Conservation (phyloP, 1,140 invertebrate species). For the Bicyclus anynana region DNA sequence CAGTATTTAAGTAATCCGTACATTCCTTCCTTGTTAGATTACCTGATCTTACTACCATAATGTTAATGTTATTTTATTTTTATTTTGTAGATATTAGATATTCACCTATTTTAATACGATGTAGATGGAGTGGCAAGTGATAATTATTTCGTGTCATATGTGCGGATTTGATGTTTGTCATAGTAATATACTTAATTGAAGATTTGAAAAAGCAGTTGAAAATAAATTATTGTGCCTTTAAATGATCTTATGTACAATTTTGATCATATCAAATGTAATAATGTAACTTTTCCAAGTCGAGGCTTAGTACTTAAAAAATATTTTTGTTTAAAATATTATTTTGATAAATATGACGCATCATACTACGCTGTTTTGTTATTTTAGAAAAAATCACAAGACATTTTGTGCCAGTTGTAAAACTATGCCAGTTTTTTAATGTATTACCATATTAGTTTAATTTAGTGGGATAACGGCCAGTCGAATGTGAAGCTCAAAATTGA, state of each 20-base stretch:
- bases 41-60: conserved; percentile 57
- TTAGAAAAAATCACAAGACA: neutral
- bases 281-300: no score
- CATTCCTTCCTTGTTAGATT: conserved; percentile 58
- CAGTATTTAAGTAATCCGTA: conserved; percentile 68
- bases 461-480: conserved; percentile 68
- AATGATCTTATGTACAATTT: no score
- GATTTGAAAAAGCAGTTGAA: no score
- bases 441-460: conserved; percentile 53
- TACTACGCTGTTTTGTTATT: conserved; percentile 1
- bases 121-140: conserved; percentile 4
- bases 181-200: neutral
- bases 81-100: conserved; percentile 41
- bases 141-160: conserved; percentile 15
- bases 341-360: conserved; percentile 1
- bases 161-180: neutral
- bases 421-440: conserved; percentile 40
- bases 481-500: conserved; percentile 65
- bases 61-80: conserved; percentile 29
- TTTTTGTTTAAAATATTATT: no score
- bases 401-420: conserved; percentile 37
- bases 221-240: no score
- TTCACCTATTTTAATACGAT: conserved; percentile 4
- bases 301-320: no score
- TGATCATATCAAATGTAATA: no score